Percentiles rank a stretch among this genome's conserved stretches.
Evolutionary conservation across 2,888 invertebrate genomes (phyloP).

Genomic region (Heliconius hortense): DNA sequence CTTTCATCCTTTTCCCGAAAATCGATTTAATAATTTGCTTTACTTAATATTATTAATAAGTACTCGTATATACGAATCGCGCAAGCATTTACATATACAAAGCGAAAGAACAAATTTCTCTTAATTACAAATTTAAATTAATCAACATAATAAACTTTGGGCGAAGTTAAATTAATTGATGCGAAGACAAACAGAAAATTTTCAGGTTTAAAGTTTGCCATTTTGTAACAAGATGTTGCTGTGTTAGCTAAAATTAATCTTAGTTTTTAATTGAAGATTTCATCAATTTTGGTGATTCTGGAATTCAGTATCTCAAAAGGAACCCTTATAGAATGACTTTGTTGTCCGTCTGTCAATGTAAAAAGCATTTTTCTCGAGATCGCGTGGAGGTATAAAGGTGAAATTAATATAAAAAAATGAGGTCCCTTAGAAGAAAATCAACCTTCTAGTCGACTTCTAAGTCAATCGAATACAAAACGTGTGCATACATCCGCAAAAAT

Average conservation of each 20-base stretch:
- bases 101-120: neutral
- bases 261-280: neutral
- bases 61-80: neutral
- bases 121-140: constrained; percentile 19
- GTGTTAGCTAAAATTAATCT: neutral
- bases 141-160: constrained; percentile 14
- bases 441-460: too few species aligned
- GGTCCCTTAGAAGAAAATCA: too few species aligned
- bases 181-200: constrained; percentile 28
- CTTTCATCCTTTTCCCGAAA: too few species aligned
- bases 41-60: neutral
- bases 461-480: too few species aligned
- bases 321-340: too few species aligned
- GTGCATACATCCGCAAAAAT: too few species aligned
- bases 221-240: constrained; percentile 9
- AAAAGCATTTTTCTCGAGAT: too few species aligned
- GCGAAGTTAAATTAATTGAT: constrained; percentile 27
- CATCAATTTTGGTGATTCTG: neutral
- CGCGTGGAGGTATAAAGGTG: too few species aligned
- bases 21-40: neutral
- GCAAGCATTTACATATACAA: neutral
- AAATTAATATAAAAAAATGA: too few species aligned
- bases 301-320: neutral
- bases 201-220: constrained; percentile 25
- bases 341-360: too few species aligned